These are phyloP conservation scores for Lontra canadensis DNA, from an alignment of 2,113 vertebrate genomes.

Conservation along the genomic window DNA sequence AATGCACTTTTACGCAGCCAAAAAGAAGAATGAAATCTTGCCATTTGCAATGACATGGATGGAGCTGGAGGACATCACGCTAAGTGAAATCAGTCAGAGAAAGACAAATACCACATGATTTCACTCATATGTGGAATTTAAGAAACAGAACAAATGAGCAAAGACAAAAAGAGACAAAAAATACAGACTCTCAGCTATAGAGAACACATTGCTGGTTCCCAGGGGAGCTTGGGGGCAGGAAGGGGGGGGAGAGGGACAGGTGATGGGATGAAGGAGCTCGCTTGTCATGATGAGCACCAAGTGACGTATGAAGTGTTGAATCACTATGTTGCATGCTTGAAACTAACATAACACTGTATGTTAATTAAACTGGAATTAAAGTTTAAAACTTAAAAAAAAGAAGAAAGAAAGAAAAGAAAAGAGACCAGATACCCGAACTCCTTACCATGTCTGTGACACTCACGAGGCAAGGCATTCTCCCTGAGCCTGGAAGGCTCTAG, in stretches of 20 bases:
- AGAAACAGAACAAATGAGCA: too few species aligned
- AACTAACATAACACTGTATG: background rate
- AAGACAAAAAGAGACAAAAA: too few species aligned
- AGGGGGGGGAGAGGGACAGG: background rate
- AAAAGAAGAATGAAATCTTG: too few species aligned
- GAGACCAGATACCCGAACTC: background rate
- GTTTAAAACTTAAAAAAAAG: background rate
- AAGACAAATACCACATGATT: too few species aligned
- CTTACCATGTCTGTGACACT: background rate
- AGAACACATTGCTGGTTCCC: background rate
- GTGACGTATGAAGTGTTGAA: background rate
- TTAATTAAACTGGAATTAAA: background rate
- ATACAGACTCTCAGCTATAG: too few species aligned
- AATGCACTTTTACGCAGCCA: too few species aligned
- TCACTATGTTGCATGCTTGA: background rate
- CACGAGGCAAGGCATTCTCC: background rate
- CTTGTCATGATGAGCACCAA: background rate
- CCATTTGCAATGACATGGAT: too few species aligned
- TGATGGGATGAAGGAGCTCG: background rate
- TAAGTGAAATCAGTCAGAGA: too few species aligned
- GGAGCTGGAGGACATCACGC: too few species aligned
- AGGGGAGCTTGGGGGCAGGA: background rate
- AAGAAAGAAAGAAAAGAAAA: background rate
- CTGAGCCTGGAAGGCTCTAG: fast-evolving
- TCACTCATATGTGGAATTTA: too few species aligned